Percentiles rank a stretch among this genome's conserved stretches.
phyloP scores from a whole-genome alignment of 2,113 vertebrate genomes.

The Dasyprocta punctata region DNA sequence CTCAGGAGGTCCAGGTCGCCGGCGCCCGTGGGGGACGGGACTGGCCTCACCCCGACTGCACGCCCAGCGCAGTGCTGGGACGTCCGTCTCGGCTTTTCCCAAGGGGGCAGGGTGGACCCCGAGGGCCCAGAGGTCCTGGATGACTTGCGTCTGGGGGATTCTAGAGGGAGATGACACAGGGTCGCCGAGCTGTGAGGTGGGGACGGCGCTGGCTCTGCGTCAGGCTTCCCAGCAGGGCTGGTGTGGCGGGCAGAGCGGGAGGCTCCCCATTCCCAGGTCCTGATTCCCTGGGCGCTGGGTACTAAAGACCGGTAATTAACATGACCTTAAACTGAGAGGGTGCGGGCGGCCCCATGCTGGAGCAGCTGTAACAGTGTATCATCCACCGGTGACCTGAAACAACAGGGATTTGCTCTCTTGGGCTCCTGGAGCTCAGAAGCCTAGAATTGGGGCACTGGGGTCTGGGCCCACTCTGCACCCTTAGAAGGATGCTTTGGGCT shows the following conservation, averaged over 20 bases:
- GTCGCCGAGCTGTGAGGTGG: not conserved
- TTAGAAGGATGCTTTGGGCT: rapidly evolving
- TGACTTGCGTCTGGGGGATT: not conserved
- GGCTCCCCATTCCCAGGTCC: not conserved
- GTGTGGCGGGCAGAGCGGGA: not conserved
- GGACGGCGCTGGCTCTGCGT: not conserved
- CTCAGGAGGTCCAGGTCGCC: too few relatives aligned
- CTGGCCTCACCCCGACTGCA: not conserved
- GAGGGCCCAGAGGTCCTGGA: not conserved
- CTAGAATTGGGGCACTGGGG: too few relatives aligned
- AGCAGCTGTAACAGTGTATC: not conserved
- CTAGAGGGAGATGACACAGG: too few relatives aligned
- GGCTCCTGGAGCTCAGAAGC: not conserved
- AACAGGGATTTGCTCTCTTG: not conserved
- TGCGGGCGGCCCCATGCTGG: not conserved
- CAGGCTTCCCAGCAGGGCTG: rapidly evolving
- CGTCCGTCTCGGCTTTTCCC: not conserved
- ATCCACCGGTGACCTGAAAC: not conserved
- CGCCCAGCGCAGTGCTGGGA: not conserved
- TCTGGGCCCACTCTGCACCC: not conserved
- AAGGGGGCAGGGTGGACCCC: not conserved
- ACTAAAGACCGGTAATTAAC: not conserved
- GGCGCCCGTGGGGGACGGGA: not conserved
- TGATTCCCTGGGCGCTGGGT: not conserved
- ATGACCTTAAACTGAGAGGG: rapidly evolving